These are phyloP conservation scores for Tinamus major DNA, from an alignment of 2,797 vertebrate species.

Conservation along the genomic window DNA sequence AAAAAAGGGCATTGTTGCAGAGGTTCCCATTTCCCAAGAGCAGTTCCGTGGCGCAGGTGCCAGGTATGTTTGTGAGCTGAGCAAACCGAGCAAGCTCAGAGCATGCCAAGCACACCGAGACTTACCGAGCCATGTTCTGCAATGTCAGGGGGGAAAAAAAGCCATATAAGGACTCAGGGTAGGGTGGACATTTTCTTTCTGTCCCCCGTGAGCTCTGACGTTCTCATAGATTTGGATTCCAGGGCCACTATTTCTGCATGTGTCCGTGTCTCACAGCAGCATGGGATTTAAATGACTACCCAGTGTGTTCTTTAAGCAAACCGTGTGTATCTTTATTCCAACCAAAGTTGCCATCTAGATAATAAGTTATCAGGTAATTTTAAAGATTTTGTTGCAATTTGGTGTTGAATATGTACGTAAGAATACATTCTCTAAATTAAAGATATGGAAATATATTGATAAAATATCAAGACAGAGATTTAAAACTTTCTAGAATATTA, in stretches of 20 bases:
- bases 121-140: background rate
- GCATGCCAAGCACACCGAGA: background rate
- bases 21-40: constrained; percentile 5
- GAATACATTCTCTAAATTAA: constrained; percentile 16
- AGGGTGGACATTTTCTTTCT: background rate
- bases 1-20: background rate
- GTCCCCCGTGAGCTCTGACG: background rate
- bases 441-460: constrained; percentile 9
- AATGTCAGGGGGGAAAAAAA: background rate
- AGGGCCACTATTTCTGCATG: constrained; percentile 1
- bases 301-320: background rate
- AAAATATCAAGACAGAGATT: background rate
- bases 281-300: background rate
- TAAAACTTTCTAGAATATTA: background rate
- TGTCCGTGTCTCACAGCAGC: background rate
- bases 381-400: constrained; percentile 22
- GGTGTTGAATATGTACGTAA: constrained; percentile 33
- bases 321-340: constrained; percentile 20
- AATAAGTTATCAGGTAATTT: background rate
- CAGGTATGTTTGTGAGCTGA: too few species aligned
- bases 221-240: background rate
- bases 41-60: too few species aligned
- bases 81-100: too few species aligned
- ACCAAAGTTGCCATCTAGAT: constrained; percentile 22
- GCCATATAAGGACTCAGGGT: background rate